Evolutionary conservation across 64 coral and sea anemone genomes (phyloP), one percentile per base, ranked within the genome.

Genomic region (Hydrozoanthus tunicans): DNA sequence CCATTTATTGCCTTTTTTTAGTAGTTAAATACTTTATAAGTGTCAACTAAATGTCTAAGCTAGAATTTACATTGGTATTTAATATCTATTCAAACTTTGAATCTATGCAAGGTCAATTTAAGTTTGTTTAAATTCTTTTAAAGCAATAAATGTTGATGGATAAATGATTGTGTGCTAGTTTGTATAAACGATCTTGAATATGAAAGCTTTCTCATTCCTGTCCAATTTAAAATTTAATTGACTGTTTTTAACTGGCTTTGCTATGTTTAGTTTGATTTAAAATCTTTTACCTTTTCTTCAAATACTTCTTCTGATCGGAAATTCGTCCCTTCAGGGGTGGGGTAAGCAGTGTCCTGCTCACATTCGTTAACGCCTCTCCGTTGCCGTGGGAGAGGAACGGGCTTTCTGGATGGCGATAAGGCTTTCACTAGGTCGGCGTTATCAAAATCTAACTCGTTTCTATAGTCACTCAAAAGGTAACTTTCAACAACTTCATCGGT

Each of bases 401-500:
- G 84, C 6, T 88, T 88, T 73, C 59, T 88, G 0, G 84, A 26
- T 27, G 84, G 84, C 9, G 84, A 88, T 9, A 88, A 26, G 15
- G 84, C 84, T 73, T 88, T 88, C 23, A 61, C n/a, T 26, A 88
- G 54, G 53, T 88, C 84, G 43, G 23, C 61, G 51, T 70, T 74
- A 88, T 88, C 25, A 61, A 88, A 88, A 6, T 88, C 84, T 74
- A 88, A 72, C 26, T 88, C 84, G 59, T 88, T 88, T 73, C 84
- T 88, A 75, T 88, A 88, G 25, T 88, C 70, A 59, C 23, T 88
- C 56, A 88, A 26, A 32, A 88, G 56, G 25, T 75, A 88, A 20
- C 68, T 88, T 23, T 88, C 84, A 58, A 88, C 56, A 75, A 88
- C n/a, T 74, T 88, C 68, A 75, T 88, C 69, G 15, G 69, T 88